Evolutionary conservation across 2,797 vertebrate genomes (phyloP).

Genomic region (Amazona ochrocephala): DNA sequence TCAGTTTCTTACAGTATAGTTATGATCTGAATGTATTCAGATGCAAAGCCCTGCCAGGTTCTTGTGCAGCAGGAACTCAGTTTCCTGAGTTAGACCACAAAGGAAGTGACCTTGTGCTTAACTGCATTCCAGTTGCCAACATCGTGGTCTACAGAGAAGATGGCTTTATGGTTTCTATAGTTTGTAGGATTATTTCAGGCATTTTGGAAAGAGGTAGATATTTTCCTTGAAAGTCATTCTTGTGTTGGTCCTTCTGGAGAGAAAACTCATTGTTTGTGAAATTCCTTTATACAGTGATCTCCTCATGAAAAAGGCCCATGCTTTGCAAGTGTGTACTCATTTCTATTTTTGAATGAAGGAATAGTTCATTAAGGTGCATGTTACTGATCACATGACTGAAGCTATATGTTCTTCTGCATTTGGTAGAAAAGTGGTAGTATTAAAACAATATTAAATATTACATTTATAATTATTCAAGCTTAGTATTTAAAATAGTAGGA

Average conservation of each 20-base stretch:
- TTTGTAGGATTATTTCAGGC: background rate
- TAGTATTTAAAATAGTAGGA: background rate
- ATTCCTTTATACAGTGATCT: background rate
- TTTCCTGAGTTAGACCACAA: slow-evolving; percentile 25
- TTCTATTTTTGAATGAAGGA: background rate
- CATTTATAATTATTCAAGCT: background rate
- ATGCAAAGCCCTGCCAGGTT: background rate
- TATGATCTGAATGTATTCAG: background rate
- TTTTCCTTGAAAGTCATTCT: background rate
- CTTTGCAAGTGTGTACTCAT: background rate
- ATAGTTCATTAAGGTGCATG: background rate
- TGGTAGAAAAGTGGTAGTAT: background rate
- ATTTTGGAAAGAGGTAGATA: background rate
- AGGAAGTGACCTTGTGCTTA: slow-evolving; percentile 28
- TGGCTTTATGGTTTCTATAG: background rate
- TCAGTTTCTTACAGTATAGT: background rate
- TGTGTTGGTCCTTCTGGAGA: slow-evolving; percentile 22
- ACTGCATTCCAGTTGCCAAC: background rate
- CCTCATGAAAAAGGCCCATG: background rate
- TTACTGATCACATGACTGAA: background rate
- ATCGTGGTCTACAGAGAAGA: background rate
- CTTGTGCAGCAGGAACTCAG: background rate
- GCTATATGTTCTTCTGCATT: background rate
- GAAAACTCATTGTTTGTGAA: slow-evolving; percentile 26
- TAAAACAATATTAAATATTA: background rate